These are phyloP conservation scores for Aphidius gifuensis DNA, from an alignment of 1,140 invertebrate species.

Conservation along the genomic window DNA sequence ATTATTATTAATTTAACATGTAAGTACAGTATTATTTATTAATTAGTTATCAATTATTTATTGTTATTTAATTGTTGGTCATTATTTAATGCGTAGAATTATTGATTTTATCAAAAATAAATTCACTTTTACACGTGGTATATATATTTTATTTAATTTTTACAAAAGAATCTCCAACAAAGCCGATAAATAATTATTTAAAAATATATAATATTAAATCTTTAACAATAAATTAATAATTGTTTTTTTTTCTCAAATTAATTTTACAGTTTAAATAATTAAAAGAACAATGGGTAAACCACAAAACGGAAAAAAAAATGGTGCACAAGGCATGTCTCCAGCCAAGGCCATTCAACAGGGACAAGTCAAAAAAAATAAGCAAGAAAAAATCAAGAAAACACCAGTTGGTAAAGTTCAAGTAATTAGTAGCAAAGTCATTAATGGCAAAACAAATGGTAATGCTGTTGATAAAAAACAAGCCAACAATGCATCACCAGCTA, in stretches of 20 bases:
- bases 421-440: slow-evolving; percentile 18
- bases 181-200: no score
- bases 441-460: slow-evolving; percentile 15
- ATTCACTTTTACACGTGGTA: slow-evolving; percentile 3
- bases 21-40: no score
- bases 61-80: no score
- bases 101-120: slow-evolving; percentile 1
- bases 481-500: not conserved
- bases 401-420: slow-evolving; percentile 27
- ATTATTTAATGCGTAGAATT: not conserved
- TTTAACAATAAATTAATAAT: no score
- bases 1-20: not conserved
- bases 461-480: not conserved
- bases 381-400: slow-evolving; percentile 34
- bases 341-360: slow-evolving; percentile 18
- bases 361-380: slow-evolving; percentile 28
- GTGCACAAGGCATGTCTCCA: not conserved
- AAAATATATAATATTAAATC: no score
- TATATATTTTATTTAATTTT: no score
- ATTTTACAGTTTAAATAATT: no score
- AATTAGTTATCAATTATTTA: no score
- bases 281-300: slow-evolving; percentile 16
- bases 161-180: no score
- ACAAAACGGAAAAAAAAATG: slow-evolving; percentile 4
- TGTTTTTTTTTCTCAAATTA: no score